Percentiles rank a stretch among this genome's conserved stretches.
Evolutionary conservation across 37 sponge, comb jelly and placozoan species (phyloP).

Genomic region (Beroe ovata): DNA sequence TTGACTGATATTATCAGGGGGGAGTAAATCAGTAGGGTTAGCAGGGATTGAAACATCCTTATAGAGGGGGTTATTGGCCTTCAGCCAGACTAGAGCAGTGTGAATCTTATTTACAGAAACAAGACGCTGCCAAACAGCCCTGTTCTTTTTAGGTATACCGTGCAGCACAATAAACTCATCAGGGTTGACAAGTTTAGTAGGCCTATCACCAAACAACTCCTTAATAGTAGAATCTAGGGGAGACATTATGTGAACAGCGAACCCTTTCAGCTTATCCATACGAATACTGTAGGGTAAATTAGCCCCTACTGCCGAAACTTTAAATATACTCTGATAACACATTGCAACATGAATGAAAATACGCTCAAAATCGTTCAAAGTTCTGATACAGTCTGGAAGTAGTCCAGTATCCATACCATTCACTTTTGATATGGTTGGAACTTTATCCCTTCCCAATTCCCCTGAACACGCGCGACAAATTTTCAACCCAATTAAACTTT

Average conservation of each 20-base stretch:
- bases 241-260: not conserved
- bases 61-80: not conserved
- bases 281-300: not conserved
- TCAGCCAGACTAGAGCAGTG: not conserved
- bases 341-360: not conserved
- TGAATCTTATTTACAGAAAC: not conserved
- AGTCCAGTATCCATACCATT: not conserved
- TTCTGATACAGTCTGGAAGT: not conserved
- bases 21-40: not conserved
- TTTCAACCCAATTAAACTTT: not conserved
- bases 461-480: not conserved
- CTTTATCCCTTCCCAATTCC: not conserved
- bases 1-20: not conserved
- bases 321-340: not conserved
- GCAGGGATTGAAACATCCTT: not conserved
- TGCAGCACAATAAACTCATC: not conserved
- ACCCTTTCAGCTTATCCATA: not conserved
- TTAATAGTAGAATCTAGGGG: conserved; percentile 4
- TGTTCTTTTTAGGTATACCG: conserved; percentile 7
- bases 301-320: not conserved
- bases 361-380: not conserved
- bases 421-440: not conserved
- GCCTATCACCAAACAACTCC: not conserved
- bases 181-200: not conserved
- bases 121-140: not conserved